Evolutionary conservation across 1,140 invertebrate genomes (phyloP), one percentile per base, ranked within the genome.

Genomic region (Liolophura sinensis): DNA sequence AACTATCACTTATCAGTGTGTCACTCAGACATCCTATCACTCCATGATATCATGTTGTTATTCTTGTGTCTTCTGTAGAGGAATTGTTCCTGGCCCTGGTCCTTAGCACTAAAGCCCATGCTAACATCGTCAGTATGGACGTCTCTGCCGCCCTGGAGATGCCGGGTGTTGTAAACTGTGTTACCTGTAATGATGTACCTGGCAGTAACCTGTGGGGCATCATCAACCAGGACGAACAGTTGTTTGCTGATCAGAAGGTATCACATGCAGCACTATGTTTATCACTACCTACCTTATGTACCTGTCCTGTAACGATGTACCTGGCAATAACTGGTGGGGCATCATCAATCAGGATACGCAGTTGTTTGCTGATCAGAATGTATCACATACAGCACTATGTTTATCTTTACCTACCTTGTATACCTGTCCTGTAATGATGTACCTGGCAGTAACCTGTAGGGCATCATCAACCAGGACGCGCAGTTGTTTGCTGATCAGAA

Each of bases 41-140:
- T 40, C 31, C 31, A 3, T 40, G 31, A 9, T 9, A 40, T 40
- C 31, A 40, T 40, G 31, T 40, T 40, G 31, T 40, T 40, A 40
- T 9, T 40, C 31, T 40, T 40, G 1, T 12, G 3, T 54, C 51
- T 54, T 7, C 18, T 52, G 5, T 16, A 78, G 76, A 72, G 68
- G 83, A 84, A 64, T 80, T 95, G 1, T 93, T 91, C 75, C 80
- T 95, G 73, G 88, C 89, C 0, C 85, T 94, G 12, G 91, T 97
- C 0, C 76, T 92, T 0, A 95, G 93, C 70, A 90, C 88, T 1
- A 90, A 89, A 84, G 87, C 94, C 1, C 89, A 93, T 82, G 95
- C 94, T 9, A 91, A 90, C 80, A 91, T 97, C 64, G 64, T 78
- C 0, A 71, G 63, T 4, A 65, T 81, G 20, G 84, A 97, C 85